Percentiles rank a stretch among this genome's conserved stretches.
Conservation (phyloP, 2,113 vertebrate genomes). For the Grammomys surdaster region DNA sequence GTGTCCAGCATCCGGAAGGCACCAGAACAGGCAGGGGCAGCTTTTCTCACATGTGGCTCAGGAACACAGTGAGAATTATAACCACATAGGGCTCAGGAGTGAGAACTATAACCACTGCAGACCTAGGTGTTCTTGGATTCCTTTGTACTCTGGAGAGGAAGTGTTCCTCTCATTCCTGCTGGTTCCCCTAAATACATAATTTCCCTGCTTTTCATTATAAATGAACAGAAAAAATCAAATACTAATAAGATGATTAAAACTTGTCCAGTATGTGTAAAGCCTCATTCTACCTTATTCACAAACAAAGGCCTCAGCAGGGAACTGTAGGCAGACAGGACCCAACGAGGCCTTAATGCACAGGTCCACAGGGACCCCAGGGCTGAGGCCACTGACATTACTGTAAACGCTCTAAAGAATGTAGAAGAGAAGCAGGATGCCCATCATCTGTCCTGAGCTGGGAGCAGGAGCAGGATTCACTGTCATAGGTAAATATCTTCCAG, state of each 20-base stretch:
- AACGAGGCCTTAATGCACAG: background rate
- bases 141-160: background rate
- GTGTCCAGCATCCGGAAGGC: background rate
- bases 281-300: background rate
- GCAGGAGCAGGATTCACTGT: background rate
- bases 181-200: background rate
- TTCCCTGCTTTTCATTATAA: background rate
- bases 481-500: background rate
- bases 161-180: background rate
- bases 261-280: background rate
- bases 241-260: background rate
- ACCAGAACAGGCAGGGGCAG: background rate
- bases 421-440: background rate
- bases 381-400: background rate
- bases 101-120: background rate
- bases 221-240: background rate
- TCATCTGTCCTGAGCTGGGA: too few species aligned
- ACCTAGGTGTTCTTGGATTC: background rate
- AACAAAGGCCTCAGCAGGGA: background rate
- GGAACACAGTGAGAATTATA: background rate
- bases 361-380: background rate
- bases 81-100: background rate
- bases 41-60: background rate
- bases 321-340: background rate
- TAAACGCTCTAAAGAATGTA: background rate